Evolutionary conservation across 2,888 invertebrate species (phyloP).

Genomic region (Cerceris ruficornis): DNA sequence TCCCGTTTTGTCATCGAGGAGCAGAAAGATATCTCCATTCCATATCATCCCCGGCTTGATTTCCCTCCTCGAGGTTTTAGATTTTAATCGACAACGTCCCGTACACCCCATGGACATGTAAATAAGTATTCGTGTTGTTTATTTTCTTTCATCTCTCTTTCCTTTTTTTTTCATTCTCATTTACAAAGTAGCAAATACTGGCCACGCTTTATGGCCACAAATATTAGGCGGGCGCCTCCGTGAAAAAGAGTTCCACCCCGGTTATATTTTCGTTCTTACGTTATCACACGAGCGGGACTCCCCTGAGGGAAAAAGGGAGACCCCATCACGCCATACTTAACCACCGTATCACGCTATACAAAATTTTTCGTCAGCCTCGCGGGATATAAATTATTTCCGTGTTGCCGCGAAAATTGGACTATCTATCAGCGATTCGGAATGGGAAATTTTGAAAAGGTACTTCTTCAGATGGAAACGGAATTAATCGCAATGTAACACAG

Average conservation of each 20-base stretch:
- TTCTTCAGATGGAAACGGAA: background rate
- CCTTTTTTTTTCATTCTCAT: background rate
- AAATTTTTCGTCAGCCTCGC: slow-evolving; percentile 49
- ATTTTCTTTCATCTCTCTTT: background rate
- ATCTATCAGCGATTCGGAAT: slow-evolving; percentile 28
- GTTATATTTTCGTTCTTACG: slow-evolving; percentile 31
- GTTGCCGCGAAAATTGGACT: slow-evolving; percentile 35
- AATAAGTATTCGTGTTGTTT: background rate
- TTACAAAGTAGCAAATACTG: background rate
- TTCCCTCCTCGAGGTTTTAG: background rate
- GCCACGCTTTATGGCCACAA: slow-evolving; percentile 7
- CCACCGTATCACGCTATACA: slow-evolving; percentile 32
- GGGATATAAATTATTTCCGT: slow-evolving; percentile 37
- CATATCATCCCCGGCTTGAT: background rate
- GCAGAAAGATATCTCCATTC: slow-evolving; percentile 24
- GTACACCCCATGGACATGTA: background rate
- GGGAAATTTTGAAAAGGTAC: background rate
- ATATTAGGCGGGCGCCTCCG: slow-evolving; percentile 7
- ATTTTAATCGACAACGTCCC: background rate
- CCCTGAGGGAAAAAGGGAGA: slow-evolving; percentile 23
- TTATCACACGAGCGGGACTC: slow-evolving; percentile 33
- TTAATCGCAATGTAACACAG: background rate
- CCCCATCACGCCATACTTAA: slow-evolving; percentile 33
- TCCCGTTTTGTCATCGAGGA: slow-evolving; percentile 23
- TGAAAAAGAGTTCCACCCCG: slow-evolving; percentile 5